phyloP scores from a whole-genome alignment of 2,888 invertebrate genomes.

The Drosophila melanocephala region DNA sequence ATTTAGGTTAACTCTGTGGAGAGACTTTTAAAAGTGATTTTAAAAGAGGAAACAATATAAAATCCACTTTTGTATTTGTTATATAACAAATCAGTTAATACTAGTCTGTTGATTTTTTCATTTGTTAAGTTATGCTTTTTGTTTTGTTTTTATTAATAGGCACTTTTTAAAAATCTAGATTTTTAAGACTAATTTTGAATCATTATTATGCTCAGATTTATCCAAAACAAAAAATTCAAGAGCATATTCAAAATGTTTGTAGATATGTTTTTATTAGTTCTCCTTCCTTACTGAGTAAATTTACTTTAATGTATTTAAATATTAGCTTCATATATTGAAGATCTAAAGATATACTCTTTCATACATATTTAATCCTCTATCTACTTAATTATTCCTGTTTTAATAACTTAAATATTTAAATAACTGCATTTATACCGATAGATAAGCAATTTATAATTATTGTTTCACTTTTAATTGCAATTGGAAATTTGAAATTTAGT shows the following conservation, averaged over 20 bases:
- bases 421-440: not conserved
- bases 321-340: not conserved
- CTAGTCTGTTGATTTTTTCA: not conserved
- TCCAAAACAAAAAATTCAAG: not conserved
- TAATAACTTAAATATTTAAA: not conserved
- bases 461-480: not conserved
- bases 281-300: not conserved
- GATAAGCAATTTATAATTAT: not conserved
- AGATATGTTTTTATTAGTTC: not conserved
- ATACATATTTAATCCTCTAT: not conserved
- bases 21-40: not conserved
- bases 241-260: not conserved
- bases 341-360: not conserved
- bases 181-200: not conserved
- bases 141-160: not conserved
- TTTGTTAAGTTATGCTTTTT: not conserved
- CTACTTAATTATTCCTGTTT: not conserved
- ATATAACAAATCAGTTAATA: not conserved
- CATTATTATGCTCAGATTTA: not conserved
- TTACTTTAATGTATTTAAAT: not conserved
- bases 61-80: not conserved
- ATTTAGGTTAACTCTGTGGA: slow-evolving; percentile 11
- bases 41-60: not conserved
- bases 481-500: not conserved
- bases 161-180: not conserved